Percentiles rank a stretch among this genome's conserved stretches.
Evolutionary conservation across 1,140 invertebrate species (phyloP).

Genomic region (Lordiphosa collinella): DNA sequence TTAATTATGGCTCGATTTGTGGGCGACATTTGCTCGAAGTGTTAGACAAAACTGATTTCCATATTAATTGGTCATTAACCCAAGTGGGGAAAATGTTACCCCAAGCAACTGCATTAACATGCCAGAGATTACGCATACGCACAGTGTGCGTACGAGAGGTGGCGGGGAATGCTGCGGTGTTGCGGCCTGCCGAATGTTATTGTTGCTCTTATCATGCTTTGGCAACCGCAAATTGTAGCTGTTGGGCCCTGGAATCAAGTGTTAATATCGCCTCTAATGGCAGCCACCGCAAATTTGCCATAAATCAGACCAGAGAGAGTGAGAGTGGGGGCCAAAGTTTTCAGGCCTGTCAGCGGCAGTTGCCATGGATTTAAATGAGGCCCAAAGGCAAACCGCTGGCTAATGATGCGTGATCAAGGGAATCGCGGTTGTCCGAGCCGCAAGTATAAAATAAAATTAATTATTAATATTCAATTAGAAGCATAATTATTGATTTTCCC

Average conservation of each 20-base stretch:
- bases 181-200: slow-evolving; percentile 29
- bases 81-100: slow-evolving; percentile 9
- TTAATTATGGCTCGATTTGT: slow-evolving; percentile 29
- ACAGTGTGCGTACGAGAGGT: slow-evolving; percentile 1
- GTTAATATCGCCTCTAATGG: slow-evolving; percentile 10
- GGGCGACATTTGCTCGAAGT: slow-evolving; percentile 18
- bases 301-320: slow-evolving; percentile 38
- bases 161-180: slow-evolving; percentile 5
- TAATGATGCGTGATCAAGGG: slow-evolving; percentile 26
- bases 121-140: slow-evolving; percentile 48
- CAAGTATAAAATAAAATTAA: slow-evolving; percentile 27
- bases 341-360: slow-evolving; percentile 8
- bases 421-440: slow-evolving; percentile 4
- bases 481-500: slow-evolving; percentile 48
- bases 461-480: slow-evolving; percentile 70
- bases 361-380: slow-evolving; percentile 29
- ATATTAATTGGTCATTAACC: slow-evolving; percentile 67
- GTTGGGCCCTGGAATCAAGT: slow-evolving; percentile 19
- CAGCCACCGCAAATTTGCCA: slow-evolving; percentile 20
- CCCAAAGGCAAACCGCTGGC: slow-evolving; percentile 20
- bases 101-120: slow-evolving; percentile 29
- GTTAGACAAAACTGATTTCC: slow-evolving; percentile 53
- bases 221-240: slow-evolving; percentile 34
- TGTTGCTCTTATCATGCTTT: slow-evolving; percentile 2
- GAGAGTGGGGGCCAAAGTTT: slow-evolving; percentile 15